Conservation (phyloP, 1,140 invertebrate genomes). For the Laupala kohalensis region DNA sequence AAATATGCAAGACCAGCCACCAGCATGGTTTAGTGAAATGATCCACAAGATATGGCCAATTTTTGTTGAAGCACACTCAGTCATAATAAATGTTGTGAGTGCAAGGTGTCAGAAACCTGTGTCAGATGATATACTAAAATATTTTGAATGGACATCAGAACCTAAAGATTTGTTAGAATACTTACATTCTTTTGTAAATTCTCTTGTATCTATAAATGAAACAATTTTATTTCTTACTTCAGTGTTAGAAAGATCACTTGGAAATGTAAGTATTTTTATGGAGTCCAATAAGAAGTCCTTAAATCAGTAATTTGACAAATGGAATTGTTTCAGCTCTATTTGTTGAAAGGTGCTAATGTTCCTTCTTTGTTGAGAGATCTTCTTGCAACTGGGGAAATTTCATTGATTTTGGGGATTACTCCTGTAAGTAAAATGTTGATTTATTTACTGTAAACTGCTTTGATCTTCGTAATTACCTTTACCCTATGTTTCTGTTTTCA, state of each 20-base stretch:
- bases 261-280: background rate
- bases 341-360: slow-evolving; percentile 10
- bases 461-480: background rate
- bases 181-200: background rate
- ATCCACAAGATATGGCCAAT: background rate
- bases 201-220: background rate
- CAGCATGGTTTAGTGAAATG: background rate
- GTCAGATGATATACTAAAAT: background rate
- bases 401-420: background rate
- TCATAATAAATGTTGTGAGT: too few species aligned
- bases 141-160: background rate
- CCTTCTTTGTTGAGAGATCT: slow-evolving; percentile 11
- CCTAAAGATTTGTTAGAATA: background rate
- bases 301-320: background rate
- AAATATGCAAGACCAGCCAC: background rate
- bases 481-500: background rate
- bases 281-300: background rate
- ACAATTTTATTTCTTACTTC: background rate
- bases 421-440: slow-evolving; percentile 6
- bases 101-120: background rate
- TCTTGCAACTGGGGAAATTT: slow-evolving; percentile 6
- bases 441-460: background rate
- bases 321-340: slow-evolving; percentile 9
- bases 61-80: background rate
- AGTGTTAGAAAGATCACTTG: background rate